These are phyloP conservation scores for Atherinosoma microstoma DNA, from an alignment of 2,797 vertebrate genomes.

Conservation along the genomic window DNA sequence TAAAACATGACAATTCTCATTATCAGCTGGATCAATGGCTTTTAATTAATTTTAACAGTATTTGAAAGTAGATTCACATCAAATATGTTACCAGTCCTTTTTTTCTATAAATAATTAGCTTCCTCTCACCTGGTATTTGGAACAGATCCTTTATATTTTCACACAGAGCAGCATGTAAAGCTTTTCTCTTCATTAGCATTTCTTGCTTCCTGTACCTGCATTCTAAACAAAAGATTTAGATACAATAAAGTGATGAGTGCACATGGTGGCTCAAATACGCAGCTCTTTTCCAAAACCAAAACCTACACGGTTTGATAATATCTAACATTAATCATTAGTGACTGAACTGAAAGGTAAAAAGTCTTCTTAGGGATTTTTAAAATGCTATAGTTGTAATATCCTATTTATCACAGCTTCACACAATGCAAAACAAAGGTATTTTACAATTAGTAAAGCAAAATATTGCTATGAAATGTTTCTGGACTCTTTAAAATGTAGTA, in stretches of 20 bases:
- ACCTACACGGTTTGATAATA: neutral
- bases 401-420: too few relatives aligned
- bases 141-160: constrained; percentile 3
- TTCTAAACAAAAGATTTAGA: neutral
- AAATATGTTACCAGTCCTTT: constrained; percentile 8
- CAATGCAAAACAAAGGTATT: too few relatives aligned
- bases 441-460: neutral
- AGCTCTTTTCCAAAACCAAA: neutral
- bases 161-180: neutral
- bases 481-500: neutral
- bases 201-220: neutral
- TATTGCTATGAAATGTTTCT: neutral
- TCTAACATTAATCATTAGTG: neutral
- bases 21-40: constrained; percentile 11
- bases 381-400: too few relatives aligned
- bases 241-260: neutral
- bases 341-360: neutral
- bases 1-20: constrained; percentile 11
- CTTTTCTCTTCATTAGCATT: neutral
- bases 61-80: constrained; percentile 1
- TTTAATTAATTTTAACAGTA: constrained; percentile 12
- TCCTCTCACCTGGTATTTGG: constrained; percentile 1
- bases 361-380: too few relatives aligned
- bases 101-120: constrained; percentile 14
- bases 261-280: neutral